Evolutionary conservation across 2,797 vertebrate genomes (phyloP).

Genomic region (Clangula hyemalis): DNA sequence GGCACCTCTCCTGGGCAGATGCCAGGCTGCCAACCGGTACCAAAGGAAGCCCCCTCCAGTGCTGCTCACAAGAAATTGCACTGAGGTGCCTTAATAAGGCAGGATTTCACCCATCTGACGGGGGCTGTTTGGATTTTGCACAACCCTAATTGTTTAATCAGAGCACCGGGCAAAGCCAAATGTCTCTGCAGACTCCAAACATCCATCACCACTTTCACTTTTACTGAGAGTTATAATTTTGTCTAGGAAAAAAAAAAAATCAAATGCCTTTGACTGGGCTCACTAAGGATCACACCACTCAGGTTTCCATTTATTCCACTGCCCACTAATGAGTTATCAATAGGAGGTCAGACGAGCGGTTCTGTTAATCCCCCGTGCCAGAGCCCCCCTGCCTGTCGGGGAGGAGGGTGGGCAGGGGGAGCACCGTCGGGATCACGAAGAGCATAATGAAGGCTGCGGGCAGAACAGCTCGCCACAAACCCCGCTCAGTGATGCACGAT

Average conservation of each 20-base stretch:
- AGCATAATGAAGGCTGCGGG: neutral
- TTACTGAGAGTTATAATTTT: neutral
- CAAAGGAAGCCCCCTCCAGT: neutral
- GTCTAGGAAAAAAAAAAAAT: neutral
- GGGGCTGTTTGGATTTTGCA: neutral
- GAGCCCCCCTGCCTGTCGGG: neutral
- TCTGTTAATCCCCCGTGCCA: neutral
- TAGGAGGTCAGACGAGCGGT: neutral
- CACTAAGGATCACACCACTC: neutral
- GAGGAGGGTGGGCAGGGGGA: neutral
- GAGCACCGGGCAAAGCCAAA: neutral
- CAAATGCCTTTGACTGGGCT: neutral
- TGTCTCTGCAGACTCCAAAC: neutral
- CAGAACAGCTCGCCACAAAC: neutral
- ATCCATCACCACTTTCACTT: neutral
- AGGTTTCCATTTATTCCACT: neutral
- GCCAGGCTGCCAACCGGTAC: fast-evolving
- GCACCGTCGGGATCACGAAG: neutral
- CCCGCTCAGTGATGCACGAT: neutral
- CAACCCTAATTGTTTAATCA: neutral
- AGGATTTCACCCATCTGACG: fast-evolving
- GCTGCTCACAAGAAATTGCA: neutral
- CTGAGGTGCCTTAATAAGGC: neutral
- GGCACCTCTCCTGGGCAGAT: too few relatives aligned
- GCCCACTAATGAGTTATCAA: neutral